A percentile compares a stretch with the other conserved stretches of the same genome.
Conservation (phyloP, 1,140 invertebrate species). For the Calosoma granatense region DNA sequence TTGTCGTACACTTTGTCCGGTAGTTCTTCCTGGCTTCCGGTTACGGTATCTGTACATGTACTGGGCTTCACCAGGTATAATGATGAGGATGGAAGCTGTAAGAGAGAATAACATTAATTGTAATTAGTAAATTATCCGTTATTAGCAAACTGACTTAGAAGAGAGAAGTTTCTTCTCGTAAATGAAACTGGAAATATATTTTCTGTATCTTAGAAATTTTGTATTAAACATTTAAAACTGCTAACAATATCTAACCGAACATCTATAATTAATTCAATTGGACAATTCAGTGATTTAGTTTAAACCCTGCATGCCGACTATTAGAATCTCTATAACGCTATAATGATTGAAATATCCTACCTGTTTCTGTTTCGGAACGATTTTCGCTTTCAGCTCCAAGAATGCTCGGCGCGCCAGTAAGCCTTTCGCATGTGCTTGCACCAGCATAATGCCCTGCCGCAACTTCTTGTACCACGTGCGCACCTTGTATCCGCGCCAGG, state of each 20-base stretch:
- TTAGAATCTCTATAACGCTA: neutral
- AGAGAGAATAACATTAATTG: too few relatives aligned
- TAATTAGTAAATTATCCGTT: too few relatives aligned
- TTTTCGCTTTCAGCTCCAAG: slow-evolving; percentile 33
- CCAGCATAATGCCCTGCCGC: slow-evolving; percentile 43
- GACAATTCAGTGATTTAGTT: too few relatives aligned
- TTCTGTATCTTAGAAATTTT: too few relatives aligned
- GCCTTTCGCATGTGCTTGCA: slow-evolving; percentile 66
- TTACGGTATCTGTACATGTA: slow-evolving; percentile 39
- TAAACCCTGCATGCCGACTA: too few relatives aligned
- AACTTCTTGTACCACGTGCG: slow-evolving; percentile 57
- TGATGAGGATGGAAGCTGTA: too few relatives aligned
- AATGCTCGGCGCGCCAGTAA: slow-evolving; percentile 44
- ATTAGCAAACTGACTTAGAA: too few relatives aligned
- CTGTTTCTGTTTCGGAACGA: slow-evolving; percentile 21
- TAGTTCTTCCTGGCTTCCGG: slow-evolving; percentile 44
- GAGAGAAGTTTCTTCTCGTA: too few relatives aligned
- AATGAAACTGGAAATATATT: too few relatives aligned
- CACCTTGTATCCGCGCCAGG: slow-evolving; percentile 57
- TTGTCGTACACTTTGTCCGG: slow-evolving; percentile 6
- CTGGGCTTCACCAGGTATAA: neutral
- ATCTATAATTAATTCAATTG: slow-evolving; percentile 2
- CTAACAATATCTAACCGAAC: neutral
- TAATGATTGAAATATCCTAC: slow-evolving; percentile 17
- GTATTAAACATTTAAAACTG: too few relatives aligned